Evolutionary conservation across 2,113 vertebrate species (phyloP).

Genomic region (Phylloscopus whistleri): DNA sequence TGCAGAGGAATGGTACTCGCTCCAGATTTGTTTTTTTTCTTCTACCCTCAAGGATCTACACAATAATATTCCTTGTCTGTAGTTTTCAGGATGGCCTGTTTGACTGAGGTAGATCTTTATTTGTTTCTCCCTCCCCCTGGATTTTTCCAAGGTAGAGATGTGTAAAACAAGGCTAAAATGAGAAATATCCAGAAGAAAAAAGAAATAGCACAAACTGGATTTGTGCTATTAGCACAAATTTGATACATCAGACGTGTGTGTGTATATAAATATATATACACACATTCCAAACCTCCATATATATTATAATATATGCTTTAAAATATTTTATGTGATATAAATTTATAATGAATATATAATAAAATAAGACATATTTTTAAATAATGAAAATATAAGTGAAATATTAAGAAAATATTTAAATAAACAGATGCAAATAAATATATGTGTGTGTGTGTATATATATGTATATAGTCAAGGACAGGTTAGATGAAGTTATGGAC

Average conservation of each 20-base stretch:
- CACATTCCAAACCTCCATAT: background rate
- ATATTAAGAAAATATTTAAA: background rate
- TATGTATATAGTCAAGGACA: background rate
- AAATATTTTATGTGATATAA: background rate
- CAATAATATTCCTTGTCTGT: background rate
- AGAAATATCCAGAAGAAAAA: background rate
- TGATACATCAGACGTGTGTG: background rate
- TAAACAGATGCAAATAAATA: background rate
- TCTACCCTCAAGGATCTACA: background rate
- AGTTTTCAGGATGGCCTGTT: background rate
- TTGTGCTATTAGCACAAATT: no score
- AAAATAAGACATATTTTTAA: background rate
- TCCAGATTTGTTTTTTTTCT: background rate
- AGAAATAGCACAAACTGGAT: background rate
- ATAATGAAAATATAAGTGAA: background rate
- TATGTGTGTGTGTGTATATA: no score
- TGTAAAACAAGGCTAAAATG: background rate
- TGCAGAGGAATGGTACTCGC: background rate
- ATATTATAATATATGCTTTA: background rate
- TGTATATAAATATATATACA: background rate
- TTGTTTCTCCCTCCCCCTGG: background rate
- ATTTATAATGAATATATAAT: no score
- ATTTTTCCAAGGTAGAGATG: background rate
- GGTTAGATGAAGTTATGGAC: background rate
- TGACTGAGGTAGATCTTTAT: background rate